Base-by-base conservation (phyloP, 2,888 invertebrate genomes). In the Drosophila paranaensis region DNA sequence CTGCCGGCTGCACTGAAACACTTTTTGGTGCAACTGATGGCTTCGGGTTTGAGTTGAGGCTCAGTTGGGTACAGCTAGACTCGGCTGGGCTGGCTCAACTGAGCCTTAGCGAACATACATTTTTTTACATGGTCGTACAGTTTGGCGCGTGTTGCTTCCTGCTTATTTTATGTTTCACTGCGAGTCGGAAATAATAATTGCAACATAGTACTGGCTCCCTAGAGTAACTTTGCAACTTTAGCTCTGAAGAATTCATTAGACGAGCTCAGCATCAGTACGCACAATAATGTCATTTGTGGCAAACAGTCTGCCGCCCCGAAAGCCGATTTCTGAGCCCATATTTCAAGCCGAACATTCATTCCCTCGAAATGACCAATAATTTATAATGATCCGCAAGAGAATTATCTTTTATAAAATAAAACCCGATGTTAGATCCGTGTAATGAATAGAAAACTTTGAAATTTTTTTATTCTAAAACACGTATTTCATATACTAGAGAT, bases 121-220 rank as follows among this genome's bases (percentile, higher is more conserved):
- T 54, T 62, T 33, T 62, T 79, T 65, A 74, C 80, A 74, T 77
- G 74, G 71, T 68, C 71, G 60, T 70, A 60, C 56, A 56, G 60
- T 69, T 60, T 64, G 68, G 77, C 67, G 72, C 81, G 74, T 64
- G 50, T 74, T 55, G 62, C 82, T 79, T 88, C 84, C 89, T 87
- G 89, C 84, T 86, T 87, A 88, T 88, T 86, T 88, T 81, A 81
- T 76, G 77, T 87, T 77, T 82, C 75, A 79, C 89, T 88, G 77
- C 84, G 73, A 86, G 79, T 68, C 81, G 85, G 87, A 88, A 79
- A 88, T 88, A 86, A 83, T 88, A 85, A 85, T 88, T 85, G 85
- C 89, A 86, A 79, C 84, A 85, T 85, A 85, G 83, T 86, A 74
- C 77, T 73, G 65, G 54, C 67, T 77, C 70, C 81, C 69, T 66